Base-by-base conservation (phyloP, 2,113 vertebrate genomes). In the Lophochroa leadbeateri region DNA sequence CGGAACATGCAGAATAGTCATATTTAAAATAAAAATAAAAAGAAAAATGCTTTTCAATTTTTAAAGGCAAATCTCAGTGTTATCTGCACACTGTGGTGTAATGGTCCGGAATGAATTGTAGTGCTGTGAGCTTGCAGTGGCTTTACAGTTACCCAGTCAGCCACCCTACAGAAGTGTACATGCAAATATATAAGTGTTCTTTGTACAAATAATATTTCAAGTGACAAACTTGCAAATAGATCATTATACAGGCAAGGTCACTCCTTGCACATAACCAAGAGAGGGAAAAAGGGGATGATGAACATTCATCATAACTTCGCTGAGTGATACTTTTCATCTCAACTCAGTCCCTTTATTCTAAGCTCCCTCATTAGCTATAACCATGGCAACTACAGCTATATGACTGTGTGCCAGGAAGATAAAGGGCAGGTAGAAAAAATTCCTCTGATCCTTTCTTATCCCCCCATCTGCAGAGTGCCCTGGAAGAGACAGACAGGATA, bases 341-440 rank as follows among this genome's bases (percentile, higher is more conserved):
- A 57, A 92, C 19, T 15, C 11, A 44, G 49, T 64, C 35, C 24
- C 41, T 88, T 61, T 78, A 47, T 84, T 78, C 31, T 25, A 76
- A 92, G 35, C 72, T 81, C 52, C 8, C 7, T 71, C 64, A 50
- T 86, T 75, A 71, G 52, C 65, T 33, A 6, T 39, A 24, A 27
- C 67, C 39, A 20, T 41, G 27, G 31, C 77, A 95, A 35, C 77
- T 79, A 28, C 35, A 90, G 72, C 78, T 83, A 76, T 23, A 65
- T 4, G 37, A 57, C 65, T 0, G 1, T 71, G 27, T 57, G n/a
- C 21, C 69, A 20, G 43, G 69, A 94, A 90, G 88, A 76, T 91
- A 88, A 94, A 92, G 52, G 35, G 47, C 82, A 94, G 86, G 88
- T 94, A 91, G 69, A 79, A 96, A 97, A 90, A 81, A 64, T 61